Evolutionary conservation across 2,888 invertebrate species (phyloP), one percentile per base, ranked within the genome.

Genomic region (Thecophora atra): DNA sequence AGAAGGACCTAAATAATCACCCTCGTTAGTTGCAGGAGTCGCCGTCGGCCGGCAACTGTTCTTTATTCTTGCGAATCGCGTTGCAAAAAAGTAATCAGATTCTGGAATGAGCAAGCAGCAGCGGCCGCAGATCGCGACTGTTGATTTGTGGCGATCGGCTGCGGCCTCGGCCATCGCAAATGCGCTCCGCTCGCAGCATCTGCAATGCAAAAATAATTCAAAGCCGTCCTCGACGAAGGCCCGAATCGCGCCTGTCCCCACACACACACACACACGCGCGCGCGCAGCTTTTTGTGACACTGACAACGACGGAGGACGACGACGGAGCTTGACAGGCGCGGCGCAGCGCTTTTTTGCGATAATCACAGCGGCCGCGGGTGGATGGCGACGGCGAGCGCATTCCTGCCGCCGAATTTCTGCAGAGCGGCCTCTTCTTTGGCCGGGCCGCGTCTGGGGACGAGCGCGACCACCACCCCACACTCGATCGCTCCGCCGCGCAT

Each of bases 1-100:
- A 37, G n/a, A 37, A 37, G 11, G 37, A 37, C 37, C 11, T 37
- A 37, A 52, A 26, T 44, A 68, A 37, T 56, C 58, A 68, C 3
- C 68, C 68, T 68, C 58, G 58, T 68, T 68, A 68, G 44, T 30
- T 52, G 8, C 24, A n/a, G 24, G 24, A 56, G 70, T 74, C 72
- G 75, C 74, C 74, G 74, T 75, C n/a, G n/a, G n/a, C n/a, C n/a
- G n/a, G 75, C 76, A 76, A 75, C 75, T 76, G 76, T 77, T 77
- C 77, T 77, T 76, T 73, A 77, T 76, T 75, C 75, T 77, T 73
- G 73, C 75, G 44, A 7, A 54, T 17, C 5, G 19, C 21, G 28
- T 19, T 28, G 44, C 8, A 69, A 62, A 68, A 58, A 37, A 58
- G 37, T 37, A 37, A 37, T 37, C 26, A 47, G 47, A 37, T 42